A percentile compares a stretch with the other conserved stretches of the same genome.
Evolutionary conservation across 2,888 invertebrate species (phyloP).

Genomic region (Branchipolynoe longqiensis): DNA sequence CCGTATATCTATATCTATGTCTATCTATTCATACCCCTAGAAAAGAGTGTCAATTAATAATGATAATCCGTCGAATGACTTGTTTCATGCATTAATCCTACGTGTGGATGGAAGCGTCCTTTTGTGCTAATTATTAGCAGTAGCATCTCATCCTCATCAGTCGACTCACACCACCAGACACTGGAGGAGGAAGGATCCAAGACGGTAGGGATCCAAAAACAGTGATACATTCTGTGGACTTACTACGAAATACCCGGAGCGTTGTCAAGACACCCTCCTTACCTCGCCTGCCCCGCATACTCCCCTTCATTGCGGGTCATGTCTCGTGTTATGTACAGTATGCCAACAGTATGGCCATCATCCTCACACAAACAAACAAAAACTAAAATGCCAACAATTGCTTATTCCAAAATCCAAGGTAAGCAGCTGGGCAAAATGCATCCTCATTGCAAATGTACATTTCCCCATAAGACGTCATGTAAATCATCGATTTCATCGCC

Average conservation of each 20-base stretch:
- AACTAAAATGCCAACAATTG: not conserved
- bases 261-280: slow-evolving; percentile 39
- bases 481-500: not conserved
- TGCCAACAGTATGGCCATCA: not conserved
- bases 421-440: slow-evolving; percentile 4
- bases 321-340: slow-evolving; percentile 44
- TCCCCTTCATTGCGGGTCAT: slow-evolving; percentile 7
- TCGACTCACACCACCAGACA: no score
- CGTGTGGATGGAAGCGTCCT: slow-evolving; percentile 29
- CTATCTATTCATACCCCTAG: no score
- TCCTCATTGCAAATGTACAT: not conserved
- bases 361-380: not conserved
- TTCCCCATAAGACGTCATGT: slow-evolving; percentile 22
- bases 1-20: no score
- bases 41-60: no score
- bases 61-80: not conserved
- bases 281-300: no score
- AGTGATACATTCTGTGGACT: slow-evolving; percentile 37
- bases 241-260: slow-evolving; percentile 25
- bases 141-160: not conserved
- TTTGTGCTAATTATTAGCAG: not conserved
- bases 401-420: slow-evolving; percentile 20
- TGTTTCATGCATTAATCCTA: not conserved
- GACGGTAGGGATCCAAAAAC: slow-evolving; percentile 13
- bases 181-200: no score